Base-by-base conservation (phyloP, 2,888 invertebrate genomes). In the Xiphydria camelus region DNA sequence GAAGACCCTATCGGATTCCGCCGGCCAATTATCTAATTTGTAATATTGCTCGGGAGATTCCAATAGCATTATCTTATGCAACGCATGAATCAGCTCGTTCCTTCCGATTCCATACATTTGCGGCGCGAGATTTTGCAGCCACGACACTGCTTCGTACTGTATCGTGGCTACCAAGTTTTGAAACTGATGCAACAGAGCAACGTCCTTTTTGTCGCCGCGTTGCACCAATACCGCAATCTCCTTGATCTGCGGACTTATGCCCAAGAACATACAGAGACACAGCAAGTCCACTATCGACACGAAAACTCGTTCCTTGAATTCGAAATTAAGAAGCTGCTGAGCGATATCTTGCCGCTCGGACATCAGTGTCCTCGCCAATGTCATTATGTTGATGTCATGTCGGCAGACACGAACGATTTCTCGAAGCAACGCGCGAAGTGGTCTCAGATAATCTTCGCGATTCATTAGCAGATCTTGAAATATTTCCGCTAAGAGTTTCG, bases 401-500 rank as follows among this genome's bases (percentile, higher is more conserved):
- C 92, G 77, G 1, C 94, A 79, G 37, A 89, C 88, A 10, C 95
- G 84, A 37, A 93, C 89, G 51, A 94, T 88, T 79, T 97, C 97
- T 41, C 96, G 83, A 0, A 95, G 79, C 50, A 97, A 80, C 4
- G 89, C 87, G 2, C 96, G 83, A 56, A 97, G 75, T 1, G 94
- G 89, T 1, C 94, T 83, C 47, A 94, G 78, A 75, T 92, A 95
- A 76, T 97, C 97, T 57, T 97, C 97, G 10, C 90, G 83, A 45
- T 90, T 89, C 53, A 90, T 80, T 26, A 97, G 76, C 56, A 95
- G 79, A 74, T 96, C 95, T 80, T 91, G 81, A 61, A 87, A 92
- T 14, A 92, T 91, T 70, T 91, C 89, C 1, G 91, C 92, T 65
- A 94, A 83, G 53, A 89, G 84, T 39, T 84, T 85, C 0, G 95